Base-by-base conservation (phyloP, 2,888 invertebrate genomes). In the Drosophila lutescens region DNA sequence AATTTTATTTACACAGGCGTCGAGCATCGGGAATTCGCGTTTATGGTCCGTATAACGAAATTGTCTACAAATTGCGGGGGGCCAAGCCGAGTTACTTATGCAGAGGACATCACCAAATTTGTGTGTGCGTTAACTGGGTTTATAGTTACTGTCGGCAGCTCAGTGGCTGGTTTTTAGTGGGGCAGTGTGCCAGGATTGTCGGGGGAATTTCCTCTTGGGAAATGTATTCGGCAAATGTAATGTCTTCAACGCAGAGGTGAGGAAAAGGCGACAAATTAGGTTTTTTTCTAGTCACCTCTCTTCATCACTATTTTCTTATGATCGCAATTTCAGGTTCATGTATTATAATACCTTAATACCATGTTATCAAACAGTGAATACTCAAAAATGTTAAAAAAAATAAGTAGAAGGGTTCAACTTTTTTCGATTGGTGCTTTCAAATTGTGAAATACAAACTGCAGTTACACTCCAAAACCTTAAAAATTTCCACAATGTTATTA, bases 1-100 rank as follows among this genome's bases (percentile, higher is more conserved):
- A 68, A 74, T 62, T 74, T 74, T 74, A 74, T 74, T 74, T 74
- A 74, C 74, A 74, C 74, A 68, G 61, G 58, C 74, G 68, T 74
- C 68, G 74, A 68, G 74, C 65, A 73, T 63, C 51, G 73, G 71
- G 72, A 72, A 73, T 73, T 73, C 49, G 72, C 74, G 73, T 71
- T 74, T 74, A 74, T 74, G 74, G 75, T 68, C 68, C 74, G 62
- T 74, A 68, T 68, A 74, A 74, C 68, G 49, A 74, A 74, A 74
- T 74, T 74, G 68, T 74, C 74, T 74, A 74, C 74, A 62, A 74
- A 74, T 74, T 74, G 68, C 44, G 59, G 70, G 43, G 43, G 50
- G 12, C 49, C 43, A 44, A 38, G 41, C 32, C 56, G 55, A 74
- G 74, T 56, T 36, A 30, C 53, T 51, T 56, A 72, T 71, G 72